phyloP scores from a whole-genome alignment of 2,113 vertebrate genomes.

The Plectropomus leopardus region DNA sequence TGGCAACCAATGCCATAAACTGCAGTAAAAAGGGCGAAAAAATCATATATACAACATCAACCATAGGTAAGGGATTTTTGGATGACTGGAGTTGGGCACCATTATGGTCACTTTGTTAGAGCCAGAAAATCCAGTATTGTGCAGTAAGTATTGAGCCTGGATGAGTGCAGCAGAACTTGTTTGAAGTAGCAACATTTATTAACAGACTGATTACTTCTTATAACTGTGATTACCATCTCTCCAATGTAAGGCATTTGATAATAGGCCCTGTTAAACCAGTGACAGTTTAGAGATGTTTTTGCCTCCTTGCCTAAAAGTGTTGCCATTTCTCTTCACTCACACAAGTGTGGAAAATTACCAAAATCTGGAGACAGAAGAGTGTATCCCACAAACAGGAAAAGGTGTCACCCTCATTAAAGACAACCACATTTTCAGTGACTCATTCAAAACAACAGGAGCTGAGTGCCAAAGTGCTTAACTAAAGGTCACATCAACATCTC shows the following conservation, averaged over 20 bases:
- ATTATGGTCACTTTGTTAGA: neutral
- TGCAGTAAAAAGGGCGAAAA: constrained; percentile 10
- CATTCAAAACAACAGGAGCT: constrained; percentile 46
- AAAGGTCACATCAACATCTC: constrained; percentile 26
- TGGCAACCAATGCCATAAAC: constrained; percentile 7
- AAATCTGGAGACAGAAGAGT: constrained; percentile 35
- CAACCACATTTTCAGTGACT: constrained; percentile 36
- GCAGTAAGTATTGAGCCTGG: neutral
- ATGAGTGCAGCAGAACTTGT: neutral
- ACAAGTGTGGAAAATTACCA: constrained; percentile 5
- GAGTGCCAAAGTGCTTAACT: constrained; percentile 3
- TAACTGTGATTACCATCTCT: neutral
- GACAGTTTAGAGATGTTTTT: neutral
- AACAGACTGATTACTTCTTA: neutral
- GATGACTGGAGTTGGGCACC: constrained; percentile 7
- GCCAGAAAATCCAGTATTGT: constrained; percentile 12
- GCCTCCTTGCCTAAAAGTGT: neutral
- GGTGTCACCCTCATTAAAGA: constrained; percentile 51
- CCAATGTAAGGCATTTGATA: neutral
- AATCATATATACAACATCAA: neutral
- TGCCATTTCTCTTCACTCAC: neutral
- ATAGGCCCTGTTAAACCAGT: neutral
- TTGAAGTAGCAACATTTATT: neutral
- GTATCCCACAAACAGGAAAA: constrained; percentile 41
- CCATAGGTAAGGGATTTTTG: constrained; percentile 9